A percentile compares a stretch with the other conserved stretches of the same genome.
phyloP scores from a whole-genome alignment of 2,113 vertebrate species.

The Dicerorhinus sumatrensis region DNA sequence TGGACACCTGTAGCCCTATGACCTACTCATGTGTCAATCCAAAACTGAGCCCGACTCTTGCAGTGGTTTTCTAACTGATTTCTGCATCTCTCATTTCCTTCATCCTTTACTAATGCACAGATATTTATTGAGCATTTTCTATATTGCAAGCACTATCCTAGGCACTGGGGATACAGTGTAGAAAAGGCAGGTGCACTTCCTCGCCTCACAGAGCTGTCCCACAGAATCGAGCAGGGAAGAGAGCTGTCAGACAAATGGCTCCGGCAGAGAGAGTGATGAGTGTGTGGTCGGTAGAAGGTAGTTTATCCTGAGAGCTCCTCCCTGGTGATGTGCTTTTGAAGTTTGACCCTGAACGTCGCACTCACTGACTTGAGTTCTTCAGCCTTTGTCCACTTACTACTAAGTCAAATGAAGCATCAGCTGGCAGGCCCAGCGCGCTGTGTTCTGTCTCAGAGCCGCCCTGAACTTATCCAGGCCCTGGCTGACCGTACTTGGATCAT shows the following conservation, averaged over 20 bases:
- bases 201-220: neutral
- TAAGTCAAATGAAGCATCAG: neutral
- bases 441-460: neutral
- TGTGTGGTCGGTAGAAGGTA: neutral
- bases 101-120: neutral
- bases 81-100: neutral
- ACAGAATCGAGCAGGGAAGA: neutral
- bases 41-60: neutral
- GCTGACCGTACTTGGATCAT: neutral
- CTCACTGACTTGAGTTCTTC: neutral
- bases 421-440: accelerated
- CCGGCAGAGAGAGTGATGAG: neutral
- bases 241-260: neutral
- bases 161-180: neutral
- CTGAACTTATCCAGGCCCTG: neutral
- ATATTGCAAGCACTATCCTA: neutral
- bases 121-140: neutral
- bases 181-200: neutral
- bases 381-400: neutral
- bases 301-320: neutral
- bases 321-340: neutral
- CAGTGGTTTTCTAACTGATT: neutral
- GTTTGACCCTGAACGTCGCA: neutral
- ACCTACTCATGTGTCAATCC: neutral
- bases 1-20: neutral